Percentiles rank a stretch among this genome's conserved stretches.
These are phyloP conservation scores for Terebella lapidaria DNA, from an alignment of 2,888 invertebrate species.

Conservation along the genomic window DNA sequence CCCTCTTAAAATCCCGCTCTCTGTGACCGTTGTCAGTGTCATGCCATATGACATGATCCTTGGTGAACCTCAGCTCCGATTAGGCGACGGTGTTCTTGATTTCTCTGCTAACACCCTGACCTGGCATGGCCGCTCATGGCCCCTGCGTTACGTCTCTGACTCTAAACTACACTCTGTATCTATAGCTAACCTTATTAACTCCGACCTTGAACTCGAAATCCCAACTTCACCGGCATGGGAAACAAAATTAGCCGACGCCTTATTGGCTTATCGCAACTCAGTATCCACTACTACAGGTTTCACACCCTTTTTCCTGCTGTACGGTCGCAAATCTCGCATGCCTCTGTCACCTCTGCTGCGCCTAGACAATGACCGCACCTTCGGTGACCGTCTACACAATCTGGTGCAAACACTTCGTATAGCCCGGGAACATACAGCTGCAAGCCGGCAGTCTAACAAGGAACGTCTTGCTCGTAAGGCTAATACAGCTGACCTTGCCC, in stretches of 20 bases:
- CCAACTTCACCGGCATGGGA: neutral
- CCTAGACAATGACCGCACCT: neutral
- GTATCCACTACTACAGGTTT: neutral
- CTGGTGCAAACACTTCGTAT: neutral
- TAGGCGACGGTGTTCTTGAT: neutral
- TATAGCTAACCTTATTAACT: too few relatives aligned
- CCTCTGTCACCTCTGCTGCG: too few relatives aligned
- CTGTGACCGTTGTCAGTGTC: neutral
- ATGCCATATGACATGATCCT: neutral
- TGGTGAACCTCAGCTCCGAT: neutral
- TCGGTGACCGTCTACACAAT: neutral
- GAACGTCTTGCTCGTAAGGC: neutral
- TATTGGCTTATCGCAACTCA: neutral
- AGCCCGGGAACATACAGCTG: neutral
- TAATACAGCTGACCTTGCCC: neutral
- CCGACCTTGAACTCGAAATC: neutral
- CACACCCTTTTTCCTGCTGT: neutral
- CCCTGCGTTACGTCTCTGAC: too few relatives aligned
- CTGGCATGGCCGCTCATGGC: too few relatives aligned
- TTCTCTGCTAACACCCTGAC: too few relatives aligned
- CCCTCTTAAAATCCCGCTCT: too few relatives aligned
- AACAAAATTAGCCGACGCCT: neutral
- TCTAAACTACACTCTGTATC: too few relatives aligned
- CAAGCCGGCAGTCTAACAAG: neutral
- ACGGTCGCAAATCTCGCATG: neutral